Percentiles rank a stretch among this genome's conserved stretches.
Conservation (phyloP, 2,113 vertebrate species). For the Cynoglossus semilaevis region DNA sequence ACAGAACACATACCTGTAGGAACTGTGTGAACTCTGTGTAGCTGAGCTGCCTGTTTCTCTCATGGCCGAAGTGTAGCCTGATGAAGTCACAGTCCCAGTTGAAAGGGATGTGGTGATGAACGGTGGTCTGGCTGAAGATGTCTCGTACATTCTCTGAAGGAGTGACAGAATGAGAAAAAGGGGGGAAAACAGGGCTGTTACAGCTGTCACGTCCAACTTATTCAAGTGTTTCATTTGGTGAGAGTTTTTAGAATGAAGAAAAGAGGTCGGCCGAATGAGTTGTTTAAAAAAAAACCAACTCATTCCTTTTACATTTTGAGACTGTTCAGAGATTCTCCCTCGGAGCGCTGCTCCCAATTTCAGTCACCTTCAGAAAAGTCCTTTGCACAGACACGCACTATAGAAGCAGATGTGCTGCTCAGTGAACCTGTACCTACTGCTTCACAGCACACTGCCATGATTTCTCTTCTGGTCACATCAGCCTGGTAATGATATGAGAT, state of each 20-base stretch:
- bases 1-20: conserved; percentile 81
- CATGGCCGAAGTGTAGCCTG: conserved; percentile 92
- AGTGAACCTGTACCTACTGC: conserved; percentile 21
- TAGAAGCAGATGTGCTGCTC: conserved; percentile 34
- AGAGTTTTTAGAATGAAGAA: conserved; percentile 30
- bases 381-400: conserved; percentile 34
- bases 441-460: conserved; percentile 47
- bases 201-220: conserved; percentile 29
- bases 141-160: conserved; percentile 91
- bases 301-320: conserved; percentile 44
- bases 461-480: conserved; percentile 35
- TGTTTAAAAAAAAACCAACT: conserved; percentile 47
- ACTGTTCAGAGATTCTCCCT: conserved; percentile 37
- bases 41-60: conserved; percentile 89
- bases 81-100: conserved; percentile 98
- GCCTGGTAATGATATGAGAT: conserved; percentile 46
- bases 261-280: conserved; percentile 44
- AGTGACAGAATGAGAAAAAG: conserved; percentile 13
- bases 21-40: conserved; percentile 95
- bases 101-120: conserved; percentile 96
- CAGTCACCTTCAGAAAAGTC: conserved; percentile 34
- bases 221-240: conserved; percentile 13
- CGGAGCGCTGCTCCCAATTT: conserved; percentile 47
- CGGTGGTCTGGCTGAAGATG: conserved; percentile 93
- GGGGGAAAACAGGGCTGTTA: conserved; percentile 27